Conservation (phyloP, 2,888 invertebrate genomes). For the Calameuta pallipes region DNA sequence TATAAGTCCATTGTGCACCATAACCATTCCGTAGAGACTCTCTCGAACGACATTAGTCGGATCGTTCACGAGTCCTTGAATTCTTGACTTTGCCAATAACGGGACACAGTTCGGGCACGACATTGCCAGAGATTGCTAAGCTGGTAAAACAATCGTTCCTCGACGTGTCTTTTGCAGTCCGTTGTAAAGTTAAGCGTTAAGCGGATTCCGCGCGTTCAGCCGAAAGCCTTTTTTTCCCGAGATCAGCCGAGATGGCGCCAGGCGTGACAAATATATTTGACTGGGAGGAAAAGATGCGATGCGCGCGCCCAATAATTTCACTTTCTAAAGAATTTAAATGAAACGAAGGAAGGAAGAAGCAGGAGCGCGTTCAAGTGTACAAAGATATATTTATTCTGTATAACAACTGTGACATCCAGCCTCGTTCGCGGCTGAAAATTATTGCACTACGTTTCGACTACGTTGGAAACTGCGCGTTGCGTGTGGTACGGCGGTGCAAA, state of each 20-base stretch:
- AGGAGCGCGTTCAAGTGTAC: slow-evolving; percentile 31
- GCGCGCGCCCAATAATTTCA: too few species aligned
- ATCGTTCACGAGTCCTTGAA: slow-evolving; percentile 55
- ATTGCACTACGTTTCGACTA: slow-evolving; percentile 62
- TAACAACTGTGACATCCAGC: slow-evolving; percentile 50
- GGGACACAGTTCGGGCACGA: slow-evolving; percentile 14
- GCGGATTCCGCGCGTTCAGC: neutral
- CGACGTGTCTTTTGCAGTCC: too few species aligned
- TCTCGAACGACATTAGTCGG: slow-evolving; percentile 70
- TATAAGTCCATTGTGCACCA: slow-evolving; percentile 66
- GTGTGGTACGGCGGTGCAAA: neutral
- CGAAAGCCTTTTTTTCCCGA: too few species aligned
- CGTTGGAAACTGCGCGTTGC: slow-evolving; percentile 47
- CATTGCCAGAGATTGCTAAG: slow-evolving; percentile 16
- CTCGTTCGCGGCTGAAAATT: slow-evolving; percentile 41
- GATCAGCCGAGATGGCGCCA: too few species aligned
- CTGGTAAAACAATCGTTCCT: neutral
- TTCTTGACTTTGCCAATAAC: slow-evolving; percentile 1
- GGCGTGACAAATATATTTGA: too few species aligned
- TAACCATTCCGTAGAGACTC: slow-evolving; percentile 70
- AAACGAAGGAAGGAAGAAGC: too few species aligned
- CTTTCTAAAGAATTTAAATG: too few species aligned
- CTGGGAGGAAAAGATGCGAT: too few species aligned
- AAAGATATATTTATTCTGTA: slow-evolving; percentile 59
- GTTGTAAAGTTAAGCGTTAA: neutral